phyloP scores from a whole-genome alignment of 2,113 vertebrate species.

The Phalacrocorax aristotelis region DNA sequence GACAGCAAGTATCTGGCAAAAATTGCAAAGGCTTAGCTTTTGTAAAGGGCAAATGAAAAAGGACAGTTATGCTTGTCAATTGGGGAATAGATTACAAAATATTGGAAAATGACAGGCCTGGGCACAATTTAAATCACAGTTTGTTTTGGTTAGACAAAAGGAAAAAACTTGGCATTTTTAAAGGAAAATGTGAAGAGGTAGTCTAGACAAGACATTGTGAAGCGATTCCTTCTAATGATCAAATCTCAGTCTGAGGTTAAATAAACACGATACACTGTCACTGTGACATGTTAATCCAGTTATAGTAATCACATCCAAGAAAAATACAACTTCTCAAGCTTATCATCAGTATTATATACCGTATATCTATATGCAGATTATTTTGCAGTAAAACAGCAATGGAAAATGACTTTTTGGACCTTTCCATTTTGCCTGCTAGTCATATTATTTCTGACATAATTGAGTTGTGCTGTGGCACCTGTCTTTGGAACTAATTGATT shows the following conservation, averaged over 20 bases:
- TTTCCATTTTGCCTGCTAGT: neutral
- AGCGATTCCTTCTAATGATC: neutral
- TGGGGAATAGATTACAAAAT: neutral
- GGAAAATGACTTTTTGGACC: neutral
- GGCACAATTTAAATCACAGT: neutral
- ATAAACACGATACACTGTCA: neutral
- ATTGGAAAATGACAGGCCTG: neutral
- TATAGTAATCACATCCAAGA: neutral
- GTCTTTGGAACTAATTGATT: neutral
- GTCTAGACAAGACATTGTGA: neutral
- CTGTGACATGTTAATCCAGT: neutral
- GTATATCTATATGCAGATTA: neutral
- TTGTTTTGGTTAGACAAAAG: neutral
- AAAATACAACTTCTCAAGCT: neutral
- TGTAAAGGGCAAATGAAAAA: neutral
- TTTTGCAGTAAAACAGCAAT: neutral
- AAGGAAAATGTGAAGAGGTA: neutral
- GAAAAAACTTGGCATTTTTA: neutral
- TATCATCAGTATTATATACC: neutral
- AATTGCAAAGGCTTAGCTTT: neutral
- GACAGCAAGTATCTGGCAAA: neutral
- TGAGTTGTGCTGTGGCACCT: neutral
- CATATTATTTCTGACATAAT: neutral
- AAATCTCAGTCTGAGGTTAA: neutral
- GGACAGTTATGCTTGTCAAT: neutral